Base-by-base conservation (phyloP, 2,797 vertebrate species). In the Oophaga sylvatica region DNA sequence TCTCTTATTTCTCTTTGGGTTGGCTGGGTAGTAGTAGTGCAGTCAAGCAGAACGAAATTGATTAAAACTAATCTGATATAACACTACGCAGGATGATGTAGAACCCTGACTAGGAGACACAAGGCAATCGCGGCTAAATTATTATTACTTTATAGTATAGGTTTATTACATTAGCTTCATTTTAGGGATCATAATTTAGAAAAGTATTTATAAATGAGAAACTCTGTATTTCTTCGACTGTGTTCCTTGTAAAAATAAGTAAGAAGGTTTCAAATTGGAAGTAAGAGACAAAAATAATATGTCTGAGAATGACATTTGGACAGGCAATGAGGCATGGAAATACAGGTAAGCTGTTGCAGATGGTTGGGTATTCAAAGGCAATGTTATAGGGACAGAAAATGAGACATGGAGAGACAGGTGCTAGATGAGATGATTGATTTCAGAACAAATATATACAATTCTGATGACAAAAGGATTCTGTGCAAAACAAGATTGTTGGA, bases 301-400 rank as follows among this genome's bases (percentile, higher is more conserved):
- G 84, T 89, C 82, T 89, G 85, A 86, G 87, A 84, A 83, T 89
- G 88, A 89, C 84, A 89, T 89, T 89, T 89, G 88, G 88, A 89
- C 88, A 89, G 80, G 86, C 88, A 89, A 89, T 89, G 88, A 89
- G 88, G 84, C 88, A 83, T 86, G 65, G 75, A 89, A 87, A 86
- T 86, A 89, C 88, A 89, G 88, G 88, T 89, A 89, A 89, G 88
- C 88, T 89, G 85, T 89, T 89, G 73, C 88, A 89, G 84, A 83
- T 89, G 88, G 88, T 73, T 89, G 88, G 57, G 82, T 86, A 87
- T 89, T 89, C 84, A 89, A 89, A 89, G 88, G 84, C 88, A 87
- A 83, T 73, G 80, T 89, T 86, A 83, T 86, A 78, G 84, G 88
- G 85, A 89, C 80, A 86, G 84, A 83, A 79, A 89, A 89, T 87